Evolutionary conservation across 2,888 invertebrate genomes (phyloP).

Genomic region (Norana najaformis): DNA sequence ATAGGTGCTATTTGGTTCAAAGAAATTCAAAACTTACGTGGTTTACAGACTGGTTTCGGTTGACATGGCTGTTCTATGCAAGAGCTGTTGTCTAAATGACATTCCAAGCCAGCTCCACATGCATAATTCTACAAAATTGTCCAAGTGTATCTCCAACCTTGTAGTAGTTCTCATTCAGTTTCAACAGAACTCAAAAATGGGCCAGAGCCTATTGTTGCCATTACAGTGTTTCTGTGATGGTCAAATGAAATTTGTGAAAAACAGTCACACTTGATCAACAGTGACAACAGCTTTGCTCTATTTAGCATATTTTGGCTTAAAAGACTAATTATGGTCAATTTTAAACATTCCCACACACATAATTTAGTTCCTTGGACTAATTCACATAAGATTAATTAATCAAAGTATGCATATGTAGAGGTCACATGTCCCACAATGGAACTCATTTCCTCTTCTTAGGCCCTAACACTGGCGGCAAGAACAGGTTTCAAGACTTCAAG

Average conservation of each 20-base stretch:
- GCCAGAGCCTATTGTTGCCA: background rate
- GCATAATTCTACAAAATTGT: background rate
- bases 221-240: too few species aligned
- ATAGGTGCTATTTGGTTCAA: too few species aligned
- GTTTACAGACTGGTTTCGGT: constrained; percentile 3
- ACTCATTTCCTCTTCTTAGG: too few species aligned
- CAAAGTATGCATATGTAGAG: too few species aligned
- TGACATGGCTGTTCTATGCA: background rate
- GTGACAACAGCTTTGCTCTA: too few species aligned
- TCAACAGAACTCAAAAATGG: background rate
- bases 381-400: too few species aligned
- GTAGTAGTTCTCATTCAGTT: background rate
- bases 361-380: background rate
- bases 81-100: constrained; percentile 30
- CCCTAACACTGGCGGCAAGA: too few species aligned
- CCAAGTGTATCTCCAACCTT: background rate
- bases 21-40: background rate
- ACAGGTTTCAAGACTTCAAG: too few species aligned
- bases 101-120: constrained; percentile 31
- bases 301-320: background rate
- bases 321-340: background rate
- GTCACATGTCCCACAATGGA: too few species aligned
- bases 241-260: too few species aligned
- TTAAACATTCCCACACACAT: background rate
- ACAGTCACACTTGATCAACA: too few species aligned